phyloP scores from a whole-genome alignment of 2,797 vertebrate genomes.

The Eptatretus atami region DNA sequence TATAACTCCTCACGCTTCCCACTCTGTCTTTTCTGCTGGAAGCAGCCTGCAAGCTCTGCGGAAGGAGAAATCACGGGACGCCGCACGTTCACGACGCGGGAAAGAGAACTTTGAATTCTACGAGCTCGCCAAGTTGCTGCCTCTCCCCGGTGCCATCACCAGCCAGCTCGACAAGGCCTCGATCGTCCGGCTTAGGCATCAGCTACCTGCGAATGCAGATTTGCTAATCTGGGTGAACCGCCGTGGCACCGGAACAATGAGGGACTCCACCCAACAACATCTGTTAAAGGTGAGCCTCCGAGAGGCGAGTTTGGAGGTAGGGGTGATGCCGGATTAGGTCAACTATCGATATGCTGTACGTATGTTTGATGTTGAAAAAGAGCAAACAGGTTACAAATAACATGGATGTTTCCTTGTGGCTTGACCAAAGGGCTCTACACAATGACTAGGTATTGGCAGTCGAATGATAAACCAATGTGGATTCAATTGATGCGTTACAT shows the following conservation, averaged over 20 bases:
- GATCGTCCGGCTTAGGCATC: conserved; percentile 49
- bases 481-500: no score
- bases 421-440: no score
- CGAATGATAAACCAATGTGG: no score
- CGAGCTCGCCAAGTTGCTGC: conserved; percentile 51
- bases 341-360: no score
- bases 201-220: conserved; percentile 60
- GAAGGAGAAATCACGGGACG: conserved; percentile 59
- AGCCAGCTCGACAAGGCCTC: conserved; percentile 68
- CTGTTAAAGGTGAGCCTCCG: conserved; percentile 7
- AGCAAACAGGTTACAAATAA: no score
- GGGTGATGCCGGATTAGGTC: no score
- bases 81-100: conserved; percentile 44
- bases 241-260: conserved; percentile 33
- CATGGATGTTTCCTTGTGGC: no score
- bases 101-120: conserved; percentile 74
- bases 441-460: no score
- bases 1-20: no score
- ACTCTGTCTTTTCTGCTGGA: not conserved
- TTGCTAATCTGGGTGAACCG: conserved; percentile 43
- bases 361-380: no score
- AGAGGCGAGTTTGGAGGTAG: not conserved
- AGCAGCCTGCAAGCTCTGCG: conserved; percentile 42
- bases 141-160: conserved; percentile 47
- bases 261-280: conserved; percentile 22